Conservation (phyloP, 2,888 invertebrate genomes). For the Chironomus riparius region DNA sequence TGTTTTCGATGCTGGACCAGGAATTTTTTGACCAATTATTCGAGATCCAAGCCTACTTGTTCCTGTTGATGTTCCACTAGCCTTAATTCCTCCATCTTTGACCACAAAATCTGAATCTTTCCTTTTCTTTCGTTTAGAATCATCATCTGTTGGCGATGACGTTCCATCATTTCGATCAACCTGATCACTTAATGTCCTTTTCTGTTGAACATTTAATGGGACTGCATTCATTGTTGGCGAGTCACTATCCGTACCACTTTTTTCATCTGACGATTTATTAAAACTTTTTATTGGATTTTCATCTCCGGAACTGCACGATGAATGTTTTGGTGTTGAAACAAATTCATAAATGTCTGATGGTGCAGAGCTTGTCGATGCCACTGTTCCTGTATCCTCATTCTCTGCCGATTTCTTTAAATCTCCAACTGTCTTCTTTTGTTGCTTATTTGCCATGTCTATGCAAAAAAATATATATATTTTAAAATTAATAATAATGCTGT, state of each 20-base stretch:
- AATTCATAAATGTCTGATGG: constrained; percentile 31
- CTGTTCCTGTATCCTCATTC: constrained; percentile 14
- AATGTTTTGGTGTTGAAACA: constrained; percentile 33
- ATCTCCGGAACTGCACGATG: constrained; percentile 29
- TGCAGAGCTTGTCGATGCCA: not conserved
- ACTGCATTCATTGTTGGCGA: not conserved
- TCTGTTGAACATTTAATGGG: constrained; percentile 28
- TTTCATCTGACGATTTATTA: constrained; percentile 30
- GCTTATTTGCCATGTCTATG: constrained; percentile 25
- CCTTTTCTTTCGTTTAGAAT: constrained; percentile 62
- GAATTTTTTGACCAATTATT: constrained; percentile 43
- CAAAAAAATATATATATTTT: not conserved
- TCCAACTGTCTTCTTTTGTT: constrained; percentile 46
- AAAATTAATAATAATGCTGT: too few relatives aligned
- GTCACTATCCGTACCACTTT: constrained; percentile 29
- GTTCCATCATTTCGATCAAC: constrained; percentile 51
- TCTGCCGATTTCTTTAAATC: constrained; percentile 6
- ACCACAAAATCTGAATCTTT: constrained; percentile 55
- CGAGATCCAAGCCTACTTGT: constrained; percentile 35
- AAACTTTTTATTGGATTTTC: constrained; percentile 31
- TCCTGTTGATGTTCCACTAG: constrained; percentile 36
- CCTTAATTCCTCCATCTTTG: constrained; percentile 29
- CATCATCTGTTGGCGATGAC: constrained; percentile 51
- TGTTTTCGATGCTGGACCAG: constrained; percentile 48
- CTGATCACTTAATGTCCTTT: constrained; percentile 40